These are phyloP conservation scores for Marronus borbonicus DNA, from an alignment of 2,888 invertebrate species.

Conservation along the genomic window DNA sequence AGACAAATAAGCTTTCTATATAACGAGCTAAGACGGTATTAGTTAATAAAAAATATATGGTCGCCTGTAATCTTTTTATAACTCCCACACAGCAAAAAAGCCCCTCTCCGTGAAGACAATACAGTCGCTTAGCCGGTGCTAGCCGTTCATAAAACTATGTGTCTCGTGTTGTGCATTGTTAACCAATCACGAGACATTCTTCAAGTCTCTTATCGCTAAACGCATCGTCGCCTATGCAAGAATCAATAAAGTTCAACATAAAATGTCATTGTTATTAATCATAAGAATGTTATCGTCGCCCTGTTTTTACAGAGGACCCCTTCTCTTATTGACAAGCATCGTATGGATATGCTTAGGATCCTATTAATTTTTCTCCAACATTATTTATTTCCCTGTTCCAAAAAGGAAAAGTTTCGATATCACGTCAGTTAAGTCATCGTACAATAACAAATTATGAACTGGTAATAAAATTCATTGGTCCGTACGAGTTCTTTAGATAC, in stretches of 20 bases:
- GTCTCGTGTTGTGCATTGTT: constrained; percentile 9
- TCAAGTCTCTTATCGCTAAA: constrained; percentile 26
- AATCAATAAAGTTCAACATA: constrained; percentile 41
- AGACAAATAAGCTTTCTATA: not conserved
- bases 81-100: constrained; percentile 25
- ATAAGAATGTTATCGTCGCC: constrained; percentile 21
- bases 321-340: not conserved
- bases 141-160: constrained; percentile 27
- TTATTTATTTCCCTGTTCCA: not conserved
- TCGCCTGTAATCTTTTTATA: constrained; percentile 18
- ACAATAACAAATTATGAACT: constrained; percentile 25
- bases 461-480: constrained; percentile 14
- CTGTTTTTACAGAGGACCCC: not conserved
- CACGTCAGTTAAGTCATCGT: constrained; percentile 1
- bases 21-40: not conserved
- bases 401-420: constrained; percentile 3
- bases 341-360: not conserved
- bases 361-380: constrained; percentile 19
- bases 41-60: constrained; percentile 1
- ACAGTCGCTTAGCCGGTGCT: not conserved
- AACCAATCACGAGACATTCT: constrained; percentile 22
- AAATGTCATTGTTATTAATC: constrained; percentile 47
- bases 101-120: constrained; percentile 11
- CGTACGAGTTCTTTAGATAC: constrained; percentile 25
- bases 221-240: not conserved